phyloP scores from a whole-genome alignment of 2,888 invertebrate genomes.

The Platycheirus albimanus region DNA sequence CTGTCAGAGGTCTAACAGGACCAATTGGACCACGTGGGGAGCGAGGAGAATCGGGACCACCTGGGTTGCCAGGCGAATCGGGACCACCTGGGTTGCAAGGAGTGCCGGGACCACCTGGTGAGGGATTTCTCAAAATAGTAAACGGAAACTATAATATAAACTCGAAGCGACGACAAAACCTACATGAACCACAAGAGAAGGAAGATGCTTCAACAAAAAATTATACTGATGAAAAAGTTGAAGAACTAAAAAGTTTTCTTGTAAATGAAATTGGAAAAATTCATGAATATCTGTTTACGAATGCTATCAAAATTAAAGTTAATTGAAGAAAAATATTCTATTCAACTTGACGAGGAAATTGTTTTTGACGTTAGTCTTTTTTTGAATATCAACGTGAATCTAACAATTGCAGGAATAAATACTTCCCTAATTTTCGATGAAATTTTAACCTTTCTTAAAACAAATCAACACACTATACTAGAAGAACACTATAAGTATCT shows the following conservation, averaged over 20 bases:
- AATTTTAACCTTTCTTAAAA: background rate
- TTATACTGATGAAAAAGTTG: background rate
- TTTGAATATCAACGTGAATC: no score
- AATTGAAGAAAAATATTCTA: background rate
- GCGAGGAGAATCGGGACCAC: no score
- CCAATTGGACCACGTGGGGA: no score
- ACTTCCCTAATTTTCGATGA: background rate
- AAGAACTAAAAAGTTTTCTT: background rate
- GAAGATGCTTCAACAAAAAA: background rate
- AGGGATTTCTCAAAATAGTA: background rate
- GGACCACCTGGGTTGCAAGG: background rate
- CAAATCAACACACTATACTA: background rate
- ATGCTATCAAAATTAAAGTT: background rate
- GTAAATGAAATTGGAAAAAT: background rate
- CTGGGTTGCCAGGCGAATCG: no score
- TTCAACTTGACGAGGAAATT: no score
- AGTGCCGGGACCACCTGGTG: background rate
- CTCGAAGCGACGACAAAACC: background rate
- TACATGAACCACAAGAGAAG: background rate
- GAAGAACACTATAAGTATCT: background rate
- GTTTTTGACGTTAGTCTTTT: no score
- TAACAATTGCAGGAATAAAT: no score
- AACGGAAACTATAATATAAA: background rate
- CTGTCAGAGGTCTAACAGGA: no score
- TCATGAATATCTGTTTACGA: background rate